A percentile compares a stretch with the other conserved stretches of the same genome.
Evolutionary conservation across 1,140 invertebrate genomes (phyloP).

Genomic region (Penaeus vannamei): DNA sequence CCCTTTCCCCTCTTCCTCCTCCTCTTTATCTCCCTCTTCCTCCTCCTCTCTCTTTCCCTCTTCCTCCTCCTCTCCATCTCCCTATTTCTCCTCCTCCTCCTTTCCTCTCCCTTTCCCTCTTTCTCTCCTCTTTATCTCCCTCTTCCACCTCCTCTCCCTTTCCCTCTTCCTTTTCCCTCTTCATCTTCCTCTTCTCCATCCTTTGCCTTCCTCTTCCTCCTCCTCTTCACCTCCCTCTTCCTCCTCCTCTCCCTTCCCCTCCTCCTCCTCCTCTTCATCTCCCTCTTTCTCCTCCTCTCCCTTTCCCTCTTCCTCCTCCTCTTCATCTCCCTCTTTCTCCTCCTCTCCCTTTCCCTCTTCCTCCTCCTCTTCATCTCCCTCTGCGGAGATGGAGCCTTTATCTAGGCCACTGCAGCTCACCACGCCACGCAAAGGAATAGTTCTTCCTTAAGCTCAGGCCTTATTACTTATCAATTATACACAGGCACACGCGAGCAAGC

Average conservation of each 20-base stretch:
- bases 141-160: neutral
- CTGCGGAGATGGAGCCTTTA: too few relatives aligned
- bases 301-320: too few relatives aligned
- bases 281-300: too few relatives aligned
- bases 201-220: too few relatives aligned
- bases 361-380: neutral
- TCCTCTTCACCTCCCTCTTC: too few relatives aligned
- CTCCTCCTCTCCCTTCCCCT: too few relatives aligned
- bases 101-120: neutral
- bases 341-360: neutral
- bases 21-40: neutral
- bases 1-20: neutral
- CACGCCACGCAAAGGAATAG: too few relatives aligned
- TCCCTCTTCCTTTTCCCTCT: neutral
- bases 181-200: neutral
- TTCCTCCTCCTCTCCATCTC: neutral
- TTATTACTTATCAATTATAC: neutral
- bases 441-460: too few relatives aligned
- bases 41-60: neutral
- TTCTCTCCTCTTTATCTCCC: neutral
- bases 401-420: too few relatives aligned
- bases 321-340: neutral
- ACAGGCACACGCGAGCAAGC: neutral
- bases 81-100: neutral
- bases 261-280: too few relatives aligned